phyloP scores from a whole-genome alignment of 2,797 vertebrate species.

The Apodemus agrarius region DNA sequence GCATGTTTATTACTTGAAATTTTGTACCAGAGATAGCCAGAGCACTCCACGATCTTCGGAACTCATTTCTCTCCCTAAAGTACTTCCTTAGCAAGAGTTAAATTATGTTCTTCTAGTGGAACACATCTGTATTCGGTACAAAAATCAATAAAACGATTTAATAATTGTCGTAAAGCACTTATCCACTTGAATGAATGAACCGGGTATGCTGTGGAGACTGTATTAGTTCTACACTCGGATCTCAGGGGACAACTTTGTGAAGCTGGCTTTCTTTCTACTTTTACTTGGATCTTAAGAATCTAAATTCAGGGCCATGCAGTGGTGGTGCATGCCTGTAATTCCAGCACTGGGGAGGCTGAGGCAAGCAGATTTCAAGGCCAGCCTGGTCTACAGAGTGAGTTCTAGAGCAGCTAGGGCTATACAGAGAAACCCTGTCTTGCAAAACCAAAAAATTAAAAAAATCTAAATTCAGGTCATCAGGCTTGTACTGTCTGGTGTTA shows the following conservation, averaged over 20 bases:
- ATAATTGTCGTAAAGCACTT: slow-evolving; percentile 83
- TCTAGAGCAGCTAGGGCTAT: too few relatives aligned
- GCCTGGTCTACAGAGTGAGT: too few relatives aligned
- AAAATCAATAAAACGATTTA: slow-evolving; percentile 85
- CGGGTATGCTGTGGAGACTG: slow-evolving; percentile 81
- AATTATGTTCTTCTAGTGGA: slow-evolving; percentile 82
- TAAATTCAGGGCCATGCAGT: too few relatives aligned
- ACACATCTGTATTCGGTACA: slow-evolving; percentile 83
- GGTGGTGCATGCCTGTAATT: too few relatives aligned
- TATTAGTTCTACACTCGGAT: slow-evolving; percentile 72
- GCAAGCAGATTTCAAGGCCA: too few relatives aligned
- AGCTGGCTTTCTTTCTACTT: not conserved
- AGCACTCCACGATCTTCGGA: slow-evolving; percentile 71
- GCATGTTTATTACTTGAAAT: slow-evolving; percentile 69
- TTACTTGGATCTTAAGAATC: too few relatives aligned
- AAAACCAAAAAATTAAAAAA: too few relatives aligned
- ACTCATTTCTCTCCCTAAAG: slow-evolving; percentile 82
- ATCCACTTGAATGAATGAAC: slow-evolving; percentile 78
- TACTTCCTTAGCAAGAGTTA: slow-evolving; percentile 85
- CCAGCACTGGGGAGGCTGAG: too few relatives aligned
- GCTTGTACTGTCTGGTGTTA: not conserved
- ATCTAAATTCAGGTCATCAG: not conserved
- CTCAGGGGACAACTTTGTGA: not conserved
- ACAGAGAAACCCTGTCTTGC: too few relatives aligned
- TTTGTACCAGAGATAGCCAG: slow-evolving; percentile 72